Evolutionary conservation across 2,113 vertebrate species (phyloP).

Genomic region (Python bivittatus): DNA sequence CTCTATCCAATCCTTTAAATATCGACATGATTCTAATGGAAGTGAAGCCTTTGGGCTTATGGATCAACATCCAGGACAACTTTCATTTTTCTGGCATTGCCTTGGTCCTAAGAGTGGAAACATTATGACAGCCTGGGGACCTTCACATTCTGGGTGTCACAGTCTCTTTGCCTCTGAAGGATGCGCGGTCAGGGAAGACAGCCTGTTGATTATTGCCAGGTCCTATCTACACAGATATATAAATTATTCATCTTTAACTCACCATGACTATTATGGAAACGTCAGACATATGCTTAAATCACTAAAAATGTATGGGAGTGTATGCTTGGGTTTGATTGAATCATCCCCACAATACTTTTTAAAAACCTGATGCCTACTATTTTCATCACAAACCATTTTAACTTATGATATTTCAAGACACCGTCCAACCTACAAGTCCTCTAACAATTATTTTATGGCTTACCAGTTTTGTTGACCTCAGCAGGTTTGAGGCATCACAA

Average conservation of each 20-base stretch:
- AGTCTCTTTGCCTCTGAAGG: background rate
- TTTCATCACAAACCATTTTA: background rate
- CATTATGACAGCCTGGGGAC: background rate
- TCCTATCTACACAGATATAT: background rate
- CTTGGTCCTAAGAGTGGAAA: conserved; percentile 11
- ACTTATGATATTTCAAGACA: background rate
- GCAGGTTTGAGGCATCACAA: background rate
- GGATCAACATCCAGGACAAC: background rate
- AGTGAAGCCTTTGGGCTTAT: rapidly evolving
- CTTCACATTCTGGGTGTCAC: background rate
- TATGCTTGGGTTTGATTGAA: background rate
- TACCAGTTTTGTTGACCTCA: background rate
- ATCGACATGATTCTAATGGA: background rate
- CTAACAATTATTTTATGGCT: background rate
- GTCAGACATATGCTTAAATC: background rate
- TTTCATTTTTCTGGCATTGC: background rate
- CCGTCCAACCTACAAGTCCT: background rate
- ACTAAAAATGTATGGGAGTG: background rate
- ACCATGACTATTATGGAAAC: background rate
- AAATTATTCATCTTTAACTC: background rate
- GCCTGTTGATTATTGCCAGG: background rate
- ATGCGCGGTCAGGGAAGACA: background rate
- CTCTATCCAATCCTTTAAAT: background rate
- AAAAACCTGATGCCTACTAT: background rate
- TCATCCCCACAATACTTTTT: background rate